A percentile compares a stretch with the other conserved stretches of the same genome.
Conservation (phyloP, 1,140 invertebrate genomes). For the Euwallacea similis region DNA sequence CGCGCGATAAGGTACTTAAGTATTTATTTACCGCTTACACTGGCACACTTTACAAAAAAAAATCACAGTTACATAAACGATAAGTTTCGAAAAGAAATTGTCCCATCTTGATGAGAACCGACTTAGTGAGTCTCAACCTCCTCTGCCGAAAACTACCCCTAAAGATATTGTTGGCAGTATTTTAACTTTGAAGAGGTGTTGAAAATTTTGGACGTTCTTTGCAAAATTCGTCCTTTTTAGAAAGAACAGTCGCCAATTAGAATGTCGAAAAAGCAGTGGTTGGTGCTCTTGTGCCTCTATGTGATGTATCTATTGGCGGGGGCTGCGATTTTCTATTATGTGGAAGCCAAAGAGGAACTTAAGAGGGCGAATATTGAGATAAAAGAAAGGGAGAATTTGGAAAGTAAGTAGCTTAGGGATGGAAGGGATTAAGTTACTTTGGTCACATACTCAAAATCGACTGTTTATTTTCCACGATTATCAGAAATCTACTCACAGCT, state of each 20-base stretch:
- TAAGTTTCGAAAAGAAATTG: too few relatives aligned
- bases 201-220: too few relatives aligned
- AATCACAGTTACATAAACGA: too few relatives aligned
- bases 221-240: too few relatives aligned
- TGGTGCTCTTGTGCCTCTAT: slow-evolving; percentile 73
- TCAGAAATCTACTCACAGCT: too few relatives aligned
- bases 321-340: slow-evolving; percentile 75
- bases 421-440: too few relatives aligned
- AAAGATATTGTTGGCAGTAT: not conserved
- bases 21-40: too few relatives aligned
- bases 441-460: too few relatives aligned
- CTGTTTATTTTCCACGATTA: too few relatives aligned
- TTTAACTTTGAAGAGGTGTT: not conserved
- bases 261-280: slow-evolving; percentile 81
- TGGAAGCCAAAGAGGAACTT: slow-evolving; percentile 70
- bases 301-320: slow-evolving; percentile 75
- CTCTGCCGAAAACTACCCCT: not conserved
- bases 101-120: too few relatives aligned
- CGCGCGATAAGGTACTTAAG: too few relatives aligned
- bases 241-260: not conserved
- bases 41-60: too few relatives aligned
- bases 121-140: not conserved
- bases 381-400: slow-evolving; percentile 66
- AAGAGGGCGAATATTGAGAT: slow-evolving; percentile 59
- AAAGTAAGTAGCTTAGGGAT: slow-evolving; percentile 57